Conservation (phyloP, 2,888 invertebrate genomes). For the Tethea ocularis region DNA sequence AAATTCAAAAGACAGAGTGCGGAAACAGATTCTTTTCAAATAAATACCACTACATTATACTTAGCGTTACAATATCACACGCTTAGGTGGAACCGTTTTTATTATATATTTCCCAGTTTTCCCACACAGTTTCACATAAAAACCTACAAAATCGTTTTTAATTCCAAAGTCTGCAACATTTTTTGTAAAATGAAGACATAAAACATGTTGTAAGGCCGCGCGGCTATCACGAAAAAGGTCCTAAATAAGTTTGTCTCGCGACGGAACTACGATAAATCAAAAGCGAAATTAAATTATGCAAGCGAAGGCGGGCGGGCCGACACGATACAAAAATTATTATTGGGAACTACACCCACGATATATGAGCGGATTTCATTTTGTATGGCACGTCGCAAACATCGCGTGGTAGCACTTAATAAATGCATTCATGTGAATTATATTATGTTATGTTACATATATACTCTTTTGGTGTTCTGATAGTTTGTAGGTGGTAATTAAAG, state of each 20-base stretch:
- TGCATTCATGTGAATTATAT: slow-evolving; percentile 55
- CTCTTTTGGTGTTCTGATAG: slow-evolving; percentile 28
- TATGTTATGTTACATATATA: slow-evolving; percentile 50
- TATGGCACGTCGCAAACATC: slow-evolving; percentile 21
- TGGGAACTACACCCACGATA: slow-evolving; percentile 27
- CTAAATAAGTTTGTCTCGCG: slow-evolving; percentile 4
- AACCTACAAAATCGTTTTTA: not conserved
- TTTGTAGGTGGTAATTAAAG: not conserved
- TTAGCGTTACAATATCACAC: not conserved
- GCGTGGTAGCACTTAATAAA: slow-evolving; percentile 66
- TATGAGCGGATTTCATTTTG: slow-evolving; percentile 6
- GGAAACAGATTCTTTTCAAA: not conserved
- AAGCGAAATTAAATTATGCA: slow-evolving; percentile 58
- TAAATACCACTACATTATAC: not conserved
- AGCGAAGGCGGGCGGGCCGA: slow-evolving; percentile 30
- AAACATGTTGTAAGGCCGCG: slow-evolving; percentile 5
- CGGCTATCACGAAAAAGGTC: slow-evolving; percentile 5
- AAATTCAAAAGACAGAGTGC: not conserved
- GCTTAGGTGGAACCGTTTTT: not conserved
- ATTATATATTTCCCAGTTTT: not conserved
- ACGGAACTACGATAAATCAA: slow-evolving; percentile 50
- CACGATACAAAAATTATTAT: slow-evolving; percentile 46
- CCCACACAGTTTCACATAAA: not conserved
- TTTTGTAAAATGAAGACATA: slow-evolving; percentile 4
- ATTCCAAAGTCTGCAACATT: not conserved